Base-by-base conservation (phyloP, 2,113 vertebrate genomes). In the Gasterosteus nipponicus region DNA sequence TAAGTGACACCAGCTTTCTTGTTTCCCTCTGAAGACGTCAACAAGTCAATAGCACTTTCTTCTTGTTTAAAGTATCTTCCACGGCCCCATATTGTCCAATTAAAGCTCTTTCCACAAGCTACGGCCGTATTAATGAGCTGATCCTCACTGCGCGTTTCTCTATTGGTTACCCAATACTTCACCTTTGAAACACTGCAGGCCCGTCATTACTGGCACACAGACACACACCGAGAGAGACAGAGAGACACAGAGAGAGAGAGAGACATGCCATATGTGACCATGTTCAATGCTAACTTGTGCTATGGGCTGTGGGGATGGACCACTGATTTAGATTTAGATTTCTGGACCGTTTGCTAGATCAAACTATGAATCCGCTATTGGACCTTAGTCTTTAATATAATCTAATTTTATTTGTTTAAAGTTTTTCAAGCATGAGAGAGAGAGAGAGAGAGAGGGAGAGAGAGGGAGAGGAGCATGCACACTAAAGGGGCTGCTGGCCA, bases 41-140 rank as follows among this genome's bases (percentile, higher is more conserved):
- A 22, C 18, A 66, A 78, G 75, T 88, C 67, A 47, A 67, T 73
- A 64, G 19, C 64, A 7, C 10, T 35, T 61, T 76, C 18, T 33
- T 63, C 22, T 51, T 71, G 26, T 64, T 82, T 78, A 56, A 66
- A 73, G 67, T 73, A 7, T 70, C 53, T 22, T 44, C 61, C 26
- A 54, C 56, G 4, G 8, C 5, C 11, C 2, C 65, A 56, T 29
- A 63, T 57, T 73, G 19, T 71, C 39, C 33, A 53, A 84, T 73
- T 65, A 75, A 64, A 51, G 22, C 39, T 7, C 0, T 41, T 59
- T 59, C 69, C 81, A 84, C 65, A 81, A 70, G 71, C 61, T 26
- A 9, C 22, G 46, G 54, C 7, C 54, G 39, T 41, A 69, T 80
- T 75, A 81, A 67, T 69, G 73, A 62, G 59, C 39, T 46, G 53